A percentile compares a stretch with the other conserved stretches of the same genome.
phyloP scores from a whole-genome alignment of 2,888 invertebrate genomes.

The Abrostola triplasia region DNA sequence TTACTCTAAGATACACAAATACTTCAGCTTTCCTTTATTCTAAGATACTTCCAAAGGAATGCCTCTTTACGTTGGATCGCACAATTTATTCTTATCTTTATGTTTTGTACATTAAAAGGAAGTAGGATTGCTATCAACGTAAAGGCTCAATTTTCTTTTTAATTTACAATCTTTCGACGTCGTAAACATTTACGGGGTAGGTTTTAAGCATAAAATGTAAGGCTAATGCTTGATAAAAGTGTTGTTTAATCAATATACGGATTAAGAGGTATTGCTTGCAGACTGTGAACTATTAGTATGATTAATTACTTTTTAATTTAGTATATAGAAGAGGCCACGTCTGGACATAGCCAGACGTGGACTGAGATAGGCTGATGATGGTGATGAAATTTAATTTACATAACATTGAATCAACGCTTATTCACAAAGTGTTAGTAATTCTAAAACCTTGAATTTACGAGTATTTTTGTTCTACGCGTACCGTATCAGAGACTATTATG shows the following conservation, averaged over 20 bases:
- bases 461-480: no score
- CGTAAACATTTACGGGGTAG: slow-evolving; percentile 6
- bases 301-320: no score
- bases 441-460: no score
- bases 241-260: neutral
- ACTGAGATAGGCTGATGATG: no score
- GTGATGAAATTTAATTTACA: no score
- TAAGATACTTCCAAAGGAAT: slow-evolving; percentile 13
- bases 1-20: neutral
- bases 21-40: neutral
- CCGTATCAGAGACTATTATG: no score
- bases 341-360: no score
- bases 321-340: no score
- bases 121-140: slow-evolving; percentile 41
- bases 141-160: slow-evolving; percentile 50
- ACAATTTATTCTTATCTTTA: slow-evolving; percentile 52
- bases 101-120: slow-evolving; percentile 45
- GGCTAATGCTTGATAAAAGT: neutral
- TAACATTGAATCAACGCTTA: no score
- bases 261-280: neutral
- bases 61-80: slow-evolving; percentile 28
- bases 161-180: slow-evolving; percentile 26
- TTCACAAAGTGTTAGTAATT: no score
- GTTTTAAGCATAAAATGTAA: slow-evolving; percentile 2
- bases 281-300: no score